Evolutionary conservation across 2,113 vertebrate genomes (phyloP), one percentile per base, ranked within the genome.

Genomic region (Paedocypris sp.): DNA sequence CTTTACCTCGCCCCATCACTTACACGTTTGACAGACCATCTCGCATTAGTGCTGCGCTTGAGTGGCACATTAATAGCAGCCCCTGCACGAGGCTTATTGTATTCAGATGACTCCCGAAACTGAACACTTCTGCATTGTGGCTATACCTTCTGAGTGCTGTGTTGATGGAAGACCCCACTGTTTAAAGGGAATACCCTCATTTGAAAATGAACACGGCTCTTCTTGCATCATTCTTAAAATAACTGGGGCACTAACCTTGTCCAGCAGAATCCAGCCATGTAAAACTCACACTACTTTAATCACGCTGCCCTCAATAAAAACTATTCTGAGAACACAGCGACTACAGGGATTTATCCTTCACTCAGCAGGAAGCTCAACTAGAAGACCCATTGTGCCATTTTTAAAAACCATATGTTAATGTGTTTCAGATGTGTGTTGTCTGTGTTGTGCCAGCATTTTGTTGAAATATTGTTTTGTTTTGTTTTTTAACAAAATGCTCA

Each of bases 1-100:
- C 60, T 56, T 82, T 79, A 69, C 63, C 45, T 35, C 51, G 6
- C 33, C 70, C 54, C 73, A 73, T 81, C 71, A 68, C 51, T 80
- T 74, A 67, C 11, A 54, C 4, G 26, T 29, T 66, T 78, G 74
- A 77, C 74, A 62, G 62, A 50, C 35, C 26, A 26, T 28, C 59
- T 43, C 23, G 42, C 41, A 6, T 20, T 33, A 56, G 12, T n/a
- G 33, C 12, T 15, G 29, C 12, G 13, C 32, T 38, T 61, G 45
- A 64, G 61, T 64, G 65, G 56, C 61, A 64, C 28, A 57, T 57
- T 61, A 53, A 64, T 19, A 23, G 28, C 33, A 1, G 32, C 48
- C 31, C 33, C 20, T 23, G 38, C 49, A 56, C 36, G 20, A 52
- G 16, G 46, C 45, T 57, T 33, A 50, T 50, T 56, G 32, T 57